A percentile compares a stretch with the other conserved stretches of the same genome.
phyloP scores from a whole-genome alignment of 2,797 vertebrate species.

The Carduelis carduelis region DNA sequence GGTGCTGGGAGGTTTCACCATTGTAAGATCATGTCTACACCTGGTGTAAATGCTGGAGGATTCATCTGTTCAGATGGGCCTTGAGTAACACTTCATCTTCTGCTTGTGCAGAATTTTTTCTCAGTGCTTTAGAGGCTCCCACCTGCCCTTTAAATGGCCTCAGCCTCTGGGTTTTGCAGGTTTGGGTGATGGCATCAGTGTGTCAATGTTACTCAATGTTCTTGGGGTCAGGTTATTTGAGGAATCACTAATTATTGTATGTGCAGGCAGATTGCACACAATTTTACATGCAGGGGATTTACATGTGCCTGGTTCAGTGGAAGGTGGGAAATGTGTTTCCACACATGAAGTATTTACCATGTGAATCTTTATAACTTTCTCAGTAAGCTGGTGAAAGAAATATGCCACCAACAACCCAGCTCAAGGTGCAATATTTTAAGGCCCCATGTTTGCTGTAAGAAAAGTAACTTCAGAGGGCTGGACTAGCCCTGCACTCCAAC shows the following conservation, averaged over 20 bases:
- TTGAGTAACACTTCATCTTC: not conserved
- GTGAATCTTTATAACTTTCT: not conserved
- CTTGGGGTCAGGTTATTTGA: not conserved
- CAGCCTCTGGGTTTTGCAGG: not conserved
- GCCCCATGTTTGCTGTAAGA: not conserved
- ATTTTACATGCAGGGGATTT: not conserved
- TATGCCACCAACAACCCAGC: not conserved
- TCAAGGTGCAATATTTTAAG: not conserved
- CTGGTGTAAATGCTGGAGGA: not conserved
- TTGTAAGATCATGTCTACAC: not conserved
- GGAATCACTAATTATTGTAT: not conserved
- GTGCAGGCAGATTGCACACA: not conserved
- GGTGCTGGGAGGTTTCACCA: fast-evolving
- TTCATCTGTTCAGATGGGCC: not conserved
- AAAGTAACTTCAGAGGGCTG: not conserved
- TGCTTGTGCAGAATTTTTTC: not conserved
- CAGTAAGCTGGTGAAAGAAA: not conserved
- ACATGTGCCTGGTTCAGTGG: not conserved
- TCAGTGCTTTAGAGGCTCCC: not conserved
- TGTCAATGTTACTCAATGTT: not conserved
- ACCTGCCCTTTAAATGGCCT: not conserved
- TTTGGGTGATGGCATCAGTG: not conserved
- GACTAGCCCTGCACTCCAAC: not conserved
- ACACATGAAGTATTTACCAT: not conserved
- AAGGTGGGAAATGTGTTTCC: not conserved